Conservation (phyloP, 1,140 invertebrate genomes). For the Halesus radiatus region DNA sequence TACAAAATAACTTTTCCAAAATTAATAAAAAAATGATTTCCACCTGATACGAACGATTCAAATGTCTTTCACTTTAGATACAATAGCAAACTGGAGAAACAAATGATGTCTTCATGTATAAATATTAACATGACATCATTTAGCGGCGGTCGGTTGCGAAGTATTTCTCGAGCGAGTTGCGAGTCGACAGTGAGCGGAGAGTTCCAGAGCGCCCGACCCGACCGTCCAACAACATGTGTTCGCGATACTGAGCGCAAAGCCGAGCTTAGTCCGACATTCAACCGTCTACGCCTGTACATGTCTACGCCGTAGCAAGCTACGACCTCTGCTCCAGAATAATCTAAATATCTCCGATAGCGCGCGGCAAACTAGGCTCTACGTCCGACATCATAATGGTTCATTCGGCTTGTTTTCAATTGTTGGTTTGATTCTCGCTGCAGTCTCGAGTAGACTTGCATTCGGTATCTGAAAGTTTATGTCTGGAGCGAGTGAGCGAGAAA, state of each 20-base stretch:
- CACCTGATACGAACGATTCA: too few relatives aligned
- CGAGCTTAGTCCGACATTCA: slow-evolving; percentile 50
- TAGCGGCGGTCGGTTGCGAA: slow-evolving; percentile 10
- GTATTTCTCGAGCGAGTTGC: not conserved
- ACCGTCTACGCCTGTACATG: slow-evolving; percentile 41
- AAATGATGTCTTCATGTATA: too few relatives aligned
- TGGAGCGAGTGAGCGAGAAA: slow-evolving; percentile 42
- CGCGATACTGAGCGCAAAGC: slow-evolving; percentile 56
- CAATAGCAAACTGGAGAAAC: too few relatives aligned
- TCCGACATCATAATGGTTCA: not conserved
- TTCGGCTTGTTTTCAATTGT: not conserved
- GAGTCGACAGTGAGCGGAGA: not conserved
- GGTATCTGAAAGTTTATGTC: slow-evolving; percentile 48
- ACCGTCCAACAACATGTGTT: slow-evolving; percentile 54
- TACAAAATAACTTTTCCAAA: not conserved
- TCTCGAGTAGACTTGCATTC: slow-evolving; percentile 48
- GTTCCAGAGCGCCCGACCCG: slow-evolving; percentile 36
- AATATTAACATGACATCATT: too few relatives aligned
- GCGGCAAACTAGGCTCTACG: not conserved
- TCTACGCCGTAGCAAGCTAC: slow-evolving; percentile 25
- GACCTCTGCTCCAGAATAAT: not conserved
- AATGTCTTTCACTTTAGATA: too few relatives aligned
- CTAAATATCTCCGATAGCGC: not conserved
- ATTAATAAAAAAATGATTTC: not conserved
- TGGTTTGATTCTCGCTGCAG: slow-evolving; percentile 38